Conservation (phyloP, 2,888 invertebrate species). For the Nephrotoma appendiculata region DNA sequence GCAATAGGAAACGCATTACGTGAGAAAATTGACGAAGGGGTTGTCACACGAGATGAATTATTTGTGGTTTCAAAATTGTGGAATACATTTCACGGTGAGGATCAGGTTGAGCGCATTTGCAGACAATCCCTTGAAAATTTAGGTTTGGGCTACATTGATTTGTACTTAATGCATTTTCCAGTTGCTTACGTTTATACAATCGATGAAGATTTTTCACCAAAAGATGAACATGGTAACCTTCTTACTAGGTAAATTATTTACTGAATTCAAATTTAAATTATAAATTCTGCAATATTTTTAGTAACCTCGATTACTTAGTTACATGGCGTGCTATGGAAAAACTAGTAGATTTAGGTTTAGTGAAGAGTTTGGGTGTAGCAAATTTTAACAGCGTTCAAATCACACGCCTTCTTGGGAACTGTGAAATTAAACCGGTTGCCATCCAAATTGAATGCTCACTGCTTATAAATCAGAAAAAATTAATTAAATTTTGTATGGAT, state of each 20-base stretch:
- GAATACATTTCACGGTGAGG: slow-evolving; percentile 37
- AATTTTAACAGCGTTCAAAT: slow-evolving; percentile 76
- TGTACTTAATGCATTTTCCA: slow-evolving; percentile 73
- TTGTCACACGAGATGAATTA: slow-evolving; percentile 32
- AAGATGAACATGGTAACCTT: slow-evolving; percentile 13
- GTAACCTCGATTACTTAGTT: slow-evolving; percentile 57
- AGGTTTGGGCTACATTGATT: slow-evolving; percentile 58
- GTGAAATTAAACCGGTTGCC: slow-evolving; percentile 48
- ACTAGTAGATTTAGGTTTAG: slow-evolving; percentile 50
- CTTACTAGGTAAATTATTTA: slow-evolving; percentile 17
- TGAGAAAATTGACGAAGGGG: slow-evolving; percentile 32
- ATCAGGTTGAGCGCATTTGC: slow-evolving; percentile 46
- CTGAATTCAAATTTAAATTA: not conserved
- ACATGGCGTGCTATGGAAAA: slow-evolving; percentile 71
- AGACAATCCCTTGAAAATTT: slow-evolving; percentile 46
- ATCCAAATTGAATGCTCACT: slow-evolving; percentile 44
- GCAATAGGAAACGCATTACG: slow-evolving; percentile 33
- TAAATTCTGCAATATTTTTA: slow-evolving; percentile 18
- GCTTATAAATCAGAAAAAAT: slow-evolving; percentile 51
- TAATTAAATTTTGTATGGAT: slow-evolving; percentile 51
- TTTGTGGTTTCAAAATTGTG: slow-evolving; percentile 27
- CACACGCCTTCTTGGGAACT: slow-evolving; percentile 46
- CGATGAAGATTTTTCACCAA: slow-evolving; percentile 19
- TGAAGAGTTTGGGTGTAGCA: slow-evolving; percentile 67
- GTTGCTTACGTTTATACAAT: slow-evolving; percentile 42